These are phyloP conservation scores for Microhierax caerulescens DNA, from an alignment of 2,797 vertebrate genomes.

Conservation along the genomic window DNA sequence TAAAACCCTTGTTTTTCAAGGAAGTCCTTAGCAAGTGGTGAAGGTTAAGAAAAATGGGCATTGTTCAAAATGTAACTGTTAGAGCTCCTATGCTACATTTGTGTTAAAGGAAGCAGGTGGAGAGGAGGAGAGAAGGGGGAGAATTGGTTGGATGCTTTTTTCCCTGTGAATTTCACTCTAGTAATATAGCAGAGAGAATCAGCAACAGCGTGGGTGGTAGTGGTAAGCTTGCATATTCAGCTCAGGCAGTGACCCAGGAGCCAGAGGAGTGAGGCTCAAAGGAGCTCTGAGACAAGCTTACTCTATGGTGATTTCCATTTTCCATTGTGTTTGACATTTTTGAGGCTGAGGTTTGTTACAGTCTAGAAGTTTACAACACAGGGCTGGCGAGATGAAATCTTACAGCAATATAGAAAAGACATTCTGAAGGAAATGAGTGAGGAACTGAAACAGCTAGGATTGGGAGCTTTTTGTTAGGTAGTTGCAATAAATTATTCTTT, in stretches of 20 bases:
- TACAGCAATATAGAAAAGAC: conserved; percentile 22
- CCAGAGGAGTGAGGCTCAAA: conserved; percentile 24
- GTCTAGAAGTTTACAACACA: conserved; percentile 27
- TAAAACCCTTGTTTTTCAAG: background rate
- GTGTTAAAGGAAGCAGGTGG: background rate
- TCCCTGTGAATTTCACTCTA: background rate
- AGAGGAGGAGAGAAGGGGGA: background rate
- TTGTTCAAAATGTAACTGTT: background rate
- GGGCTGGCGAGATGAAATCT: conserved; percentile 30
- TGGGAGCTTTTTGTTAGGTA: conserved; percentile 54
- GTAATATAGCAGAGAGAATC: background rate
- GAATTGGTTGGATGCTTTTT: background rate
- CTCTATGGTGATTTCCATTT: conserved; percentile 40
- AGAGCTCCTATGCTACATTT: background rate
- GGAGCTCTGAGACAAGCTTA: conserved; percentile 25
- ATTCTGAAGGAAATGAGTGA: conserved; percentile 53
- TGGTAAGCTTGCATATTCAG: background rate
- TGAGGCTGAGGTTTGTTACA: conserved; percentile 43
- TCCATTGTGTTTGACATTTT: conserved; percentile 48
- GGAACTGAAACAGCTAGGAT: conserved; percentile 11
- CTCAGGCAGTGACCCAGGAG: background rate
- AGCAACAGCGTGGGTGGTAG: background rate
- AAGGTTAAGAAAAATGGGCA: background rate
- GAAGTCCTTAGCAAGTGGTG: background rate
- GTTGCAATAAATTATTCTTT: conserved; percentile 69